Evolutionary conservation across 2,113 vertebrate genomes (phyloP), one percentile per base, ranked within the genome.

Genomic region (Diglossa brunneiventris): DNA sequence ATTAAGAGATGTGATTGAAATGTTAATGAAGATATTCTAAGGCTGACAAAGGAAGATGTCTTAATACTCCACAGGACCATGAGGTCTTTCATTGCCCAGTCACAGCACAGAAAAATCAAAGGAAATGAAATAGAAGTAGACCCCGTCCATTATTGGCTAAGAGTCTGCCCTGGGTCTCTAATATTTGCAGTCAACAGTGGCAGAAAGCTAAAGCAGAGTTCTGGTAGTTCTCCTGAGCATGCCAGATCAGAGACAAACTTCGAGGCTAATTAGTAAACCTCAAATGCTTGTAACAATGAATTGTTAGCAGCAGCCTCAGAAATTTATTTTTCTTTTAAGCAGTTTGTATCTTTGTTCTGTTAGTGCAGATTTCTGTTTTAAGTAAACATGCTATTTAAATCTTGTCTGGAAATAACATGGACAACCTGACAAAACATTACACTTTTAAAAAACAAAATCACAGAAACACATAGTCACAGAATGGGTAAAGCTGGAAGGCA

Each of bases 1-100:
- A 94, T 93, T 92, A 93, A 89, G 72, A 70, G 33, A 93, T 78
- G 67, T 74, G 77, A 95, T 74, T 70, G 47, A 92, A 95, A 83
- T 86, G 55, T 74, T 93, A 93, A 89, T 93, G 77, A 70, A 90
- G 68, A 80, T 58, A 67, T 77, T 94, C 50, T 67, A 81, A 83
- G 59, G 21, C 33, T 94, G 70, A 85, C 63, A 66, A 84, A 91
- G 39, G 56, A 91, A 76, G 37, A 95, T 83, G 39, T 95, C 89
- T 94, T 96, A 93, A 94, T 97, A 46, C 8, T 42, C 64, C 41
- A 56, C 24, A n/a, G 30, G 74, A 82, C 30, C 50, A 37, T 47
- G 42, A 87, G 23, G 19, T 70, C 35, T 87, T 83, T 67, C 44
- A 26, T 75, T 67, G 52, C 30, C 76, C 47, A 63, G 37, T 63